A percentile compares a stretch with the other conserved stretches of the same genome.
These are phyloP conservation scores for Aeoliscus strigatus DNA, from an alignment of 2,797 vertebrate genomes.

Conservation along the genomic window DNA sequence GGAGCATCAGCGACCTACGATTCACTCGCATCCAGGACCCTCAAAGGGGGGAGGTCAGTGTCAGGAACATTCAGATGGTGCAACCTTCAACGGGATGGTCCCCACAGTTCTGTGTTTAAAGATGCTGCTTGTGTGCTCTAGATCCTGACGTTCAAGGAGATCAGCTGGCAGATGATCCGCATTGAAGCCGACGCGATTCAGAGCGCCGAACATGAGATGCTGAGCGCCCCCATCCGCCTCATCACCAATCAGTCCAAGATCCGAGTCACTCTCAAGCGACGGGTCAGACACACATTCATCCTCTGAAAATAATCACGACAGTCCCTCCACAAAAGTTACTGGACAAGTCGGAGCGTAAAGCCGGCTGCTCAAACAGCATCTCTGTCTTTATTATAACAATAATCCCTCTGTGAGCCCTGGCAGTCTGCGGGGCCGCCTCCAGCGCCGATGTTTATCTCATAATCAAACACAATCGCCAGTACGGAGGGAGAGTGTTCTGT, in stretches of 20 bases:
- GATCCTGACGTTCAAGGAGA: slow-evolving; percentile 98
- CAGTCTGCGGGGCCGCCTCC: slow-evolving; percentile 10
- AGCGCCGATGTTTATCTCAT: slow-evolving; percentile 11
- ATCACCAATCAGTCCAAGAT: slow-evolving; percentile 99
- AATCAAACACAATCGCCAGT: slow-evolving; percentile 8
- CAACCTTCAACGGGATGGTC: not conserved
- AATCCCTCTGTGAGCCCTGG: slow-evolving; percentile 22
- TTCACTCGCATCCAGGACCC: slow-evolving; percentile 92
- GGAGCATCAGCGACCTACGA: slow-evolving; percentile 86
- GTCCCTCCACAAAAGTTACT: no score
- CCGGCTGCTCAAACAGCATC: slow-evolving; percentile 7
- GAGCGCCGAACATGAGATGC: slow-evolving; percentile 89
- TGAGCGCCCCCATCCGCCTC: slow-evolving; percentile 94
- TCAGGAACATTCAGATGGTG: no score
- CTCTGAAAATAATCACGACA: no score
- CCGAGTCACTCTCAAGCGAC: slow-evolving; percentile 93
- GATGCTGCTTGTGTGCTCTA: slow-evolving; percentile 38
- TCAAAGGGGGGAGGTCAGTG: slow-evolving; percentile 86
- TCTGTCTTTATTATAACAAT: slow-evolving; percentile 11
- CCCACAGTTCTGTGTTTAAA: not conserved
- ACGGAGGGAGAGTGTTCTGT: slow-evolving; percentile 3
- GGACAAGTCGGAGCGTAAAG: slow-evolving; percentile 3
- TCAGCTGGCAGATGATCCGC: slow-evolving; percentile 99
- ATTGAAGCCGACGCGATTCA: slow-evolving; percentile 98
- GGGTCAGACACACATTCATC: slow-evolving; percentile 73